Evolutionary conservation across 2,888 invertebrate genomes (phyloP).

Genomic region (Stenurella melanura): DNA sequence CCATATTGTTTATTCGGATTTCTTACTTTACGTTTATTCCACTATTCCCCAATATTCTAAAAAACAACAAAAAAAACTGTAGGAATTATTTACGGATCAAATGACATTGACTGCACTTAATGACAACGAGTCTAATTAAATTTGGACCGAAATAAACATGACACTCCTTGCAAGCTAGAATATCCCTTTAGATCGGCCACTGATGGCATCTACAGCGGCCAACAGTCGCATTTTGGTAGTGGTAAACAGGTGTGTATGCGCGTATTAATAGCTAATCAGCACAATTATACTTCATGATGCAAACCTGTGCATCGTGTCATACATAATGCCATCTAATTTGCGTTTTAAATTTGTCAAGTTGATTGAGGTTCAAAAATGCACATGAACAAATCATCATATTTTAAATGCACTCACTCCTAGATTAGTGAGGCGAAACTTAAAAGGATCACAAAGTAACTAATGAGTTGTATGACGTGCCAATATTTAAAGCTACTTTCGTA

Average conservation of each 20-base stretch:
- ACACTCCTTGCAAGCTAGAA: conserved; percentile 17
- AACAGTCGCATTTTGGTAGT: conserved; percentile 54
- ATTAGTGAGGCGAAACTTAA: background rate
- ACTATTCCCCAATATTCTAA: too few relatives aligned
- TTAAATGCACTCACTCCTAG: background rate
- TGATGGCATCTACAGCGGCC: conserved; percentile 53
- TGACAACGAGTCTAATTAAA: too few relatives aligned
- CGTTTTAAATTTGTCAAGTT: conserved; percentile 23
- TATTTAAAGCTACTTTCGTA: background rate
- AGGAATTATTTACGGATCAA: too few relatives aligned
- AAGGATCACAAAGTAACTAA: background rate
- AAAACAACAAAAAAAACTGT: too few relatives aligned
- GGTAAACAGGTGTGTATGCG: conserved; percentile 50
- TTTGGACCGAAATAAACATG: too few relatives aligned
- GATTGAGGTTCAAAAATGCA: conserved; percentile 32
- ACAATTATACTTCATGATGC: conserved; percentile 43
- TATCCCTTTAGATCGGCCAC: background rate
- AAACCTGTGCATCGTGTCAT: conserved; percentile 39
- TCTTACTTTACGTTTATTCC: too few relatives aligned
- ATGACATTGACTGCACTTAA: too few relatives aligned
- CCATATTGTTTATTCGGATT: too few relatives aligned
- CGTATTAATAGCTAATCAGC: conserved; percentile 49
- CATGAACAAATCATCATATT: conserved; percentile 8
- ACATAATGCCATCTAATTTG: conserved; percentile 36
- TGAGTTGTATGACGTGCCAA: background rate